Evolutionary conservation across 2,888 invertebrate genomes (phyloP), one percentile per base, ranked within the genome.

Genomic region (Drosophila leonis): DNA sequence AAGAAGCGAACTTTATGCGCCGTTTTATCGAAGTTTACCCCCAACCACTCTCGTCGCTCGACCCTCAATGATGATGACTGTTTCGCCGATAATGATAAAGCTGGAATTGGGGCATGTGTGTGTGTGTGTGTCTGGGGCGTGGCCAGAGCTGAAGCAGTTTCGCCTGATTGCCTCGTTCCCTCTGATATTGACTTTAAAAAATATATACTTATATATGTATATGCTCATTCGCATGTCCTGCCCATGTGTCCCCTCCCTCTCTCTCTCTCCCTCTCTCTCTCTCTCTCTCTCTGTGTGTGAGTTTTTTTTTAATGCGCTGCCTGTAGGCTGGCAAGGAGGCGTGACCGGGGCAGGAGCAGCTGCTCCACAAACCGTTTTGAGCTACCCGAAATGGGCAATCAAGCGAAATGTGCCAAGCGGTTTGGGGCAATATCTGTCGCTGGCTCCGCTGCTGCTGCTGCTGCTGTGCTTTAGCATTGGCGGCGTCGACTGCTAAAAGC

Each of bases 311-410:
- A 82, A 83, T 80, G 82, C 67, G 48, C 66, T 51, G 55, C 54
- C 56, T 57, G 65, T 68, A 72, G 78, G 78, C 78, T 68, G 72
- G 39, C 31, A 51, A 51, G 64, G 55, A 33, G 66, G 76, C 74
- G 71, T 72, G 60, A 49, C 24, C 37, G 57, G 39, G 55, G 44
- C 29, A n/a, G 52, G 9, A 31, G 48, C 51, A 49, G 62, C 49
- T 60, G 46, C 42, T 41, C 54, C 64, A 44, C 49, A 70, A 78
- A 78, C 48, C 72, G 78, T 70, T 78, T 72, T 59, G 56, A 51
- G 69, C 69, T 68, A 74, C 75, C 78, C 82, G 78, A 84, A 84
- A 82, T 85, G 86, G 76, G 83, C 83, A 84, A 84, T 84, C 86
- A 84, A 85, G 75, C 83, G 80, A 84, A 83, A 83, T 74, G 83